Evolutionary conservation across 2,113 vertebrate genomes (phyloP).

Genomic region (Pachycephala philippinensis): DNA sequence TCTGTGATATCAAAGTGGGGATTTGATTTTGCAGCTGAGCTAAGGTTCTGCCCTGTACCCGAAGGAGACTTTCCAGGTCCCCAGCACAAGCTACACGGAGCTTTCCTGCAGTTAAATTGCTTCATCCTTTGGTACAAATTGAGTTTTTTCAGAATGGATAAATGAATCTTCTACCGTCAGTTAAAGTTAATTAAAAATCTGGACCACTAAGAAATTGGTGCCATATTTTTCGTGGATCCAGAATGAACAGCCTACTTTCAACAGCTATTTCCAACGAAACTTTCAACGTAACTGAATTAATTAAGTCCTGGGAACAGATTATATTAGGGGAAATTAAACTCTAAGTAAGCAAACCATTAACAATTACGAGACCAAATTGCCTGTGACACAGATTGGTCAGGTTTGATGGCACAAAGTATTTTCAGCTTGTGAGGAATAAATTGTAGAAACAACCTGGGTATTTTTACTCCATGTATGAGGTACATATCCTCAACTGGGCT

Average conservation of each 20-base stretch:
- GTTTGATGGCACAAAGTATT: not conserved
- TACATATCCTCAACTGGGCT: not conserved
- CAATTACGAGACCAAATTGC: conserved; percentile 20
- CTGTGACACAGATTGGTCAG: conserved; percentile 15
- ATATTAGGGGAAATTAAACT: conserved; percentile 33
- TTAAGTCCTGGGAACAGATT: conserved; percentile 1
- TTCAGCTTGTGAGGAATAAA: not conserved
- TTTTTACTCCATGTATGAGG: not conserved
- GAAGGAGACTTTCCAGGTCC: not conserved
- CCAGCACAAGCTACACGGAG: rapidly evolving
- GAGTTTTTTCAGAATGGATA: not conserved
- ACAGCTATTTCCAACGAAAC: not conserved
- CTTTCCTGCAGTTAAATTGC: not conserved
- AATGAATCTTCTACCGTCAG: not conserved
- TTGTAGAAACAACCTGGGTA: not conserved
- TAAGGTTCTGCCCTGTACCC: not conserved
- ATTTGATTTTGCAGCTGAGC: not conserved
- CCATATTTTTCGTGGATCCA: not conserved
- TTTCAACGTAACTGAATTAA: conserved; percentile 3
- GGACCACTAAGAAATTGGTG: not conserved
- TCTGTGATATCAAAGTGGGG: rapidly evolving
- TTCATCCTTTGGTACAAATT: not conserved
- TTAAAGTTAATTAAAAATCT: conserved; percentile 24
- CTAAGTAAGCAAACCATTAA: conserved; percentile 46
- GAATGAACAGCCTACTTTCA: not conserved